These are phyloP conservation scores for Athalia rosae DNA, from an alignment of 2,888 invertebrate species.

Conservation along the genomic window DNA sequence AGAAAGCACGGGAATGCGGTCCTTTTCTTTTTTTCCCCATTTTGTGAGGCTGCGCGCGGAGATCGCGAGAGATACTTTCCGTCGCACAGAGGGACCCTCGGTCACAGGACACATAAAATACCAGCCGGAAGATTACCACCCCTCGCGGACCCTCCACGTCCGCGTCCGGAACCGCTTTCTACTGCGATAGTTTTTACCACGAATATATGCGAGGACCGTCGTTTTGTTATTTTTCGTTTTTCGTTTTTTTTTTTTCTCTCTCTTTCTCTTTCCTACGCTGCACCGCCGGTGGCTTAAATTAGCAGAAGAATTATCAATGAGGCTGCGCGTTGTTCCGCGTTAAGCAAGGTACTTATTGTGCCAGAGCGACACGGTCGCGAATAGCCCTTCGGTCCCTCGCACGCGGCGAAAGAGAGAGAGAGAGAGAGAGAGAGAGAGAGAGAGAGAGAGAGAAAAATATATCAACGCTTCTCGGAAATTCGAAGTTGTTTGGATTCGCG, in stretches of 20 bases:
- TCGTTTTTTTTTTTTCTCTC: constrained; percentile 49
- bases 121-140: constrained; percentile 70
- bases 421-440: too few relatives aligned
- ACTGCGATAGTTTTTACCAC: constrained; percentile 64
- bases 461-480: too few relatives aligned
- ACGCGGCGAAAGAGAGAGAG: too few relatives aligned
- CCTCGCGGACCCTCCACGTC: constrained; percentile 57
- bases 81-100: constrained; percentile 55
- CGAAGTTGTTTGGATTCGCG: too few relatives aligned
- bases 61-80: constrained; percentile 48
- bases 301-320: constrained; percentile 56
- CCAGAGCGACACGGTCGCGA: constrained; percentile 18
- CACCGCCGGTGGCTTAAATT: constrained; percentile 53
- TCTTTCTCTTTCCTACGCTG: constrained; percentile 51
- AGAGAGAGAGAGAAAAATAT: too few relatives aligned
- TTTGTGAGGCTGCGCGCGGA: constrained; percentile 29
- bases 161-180: constrained; percentile 62
- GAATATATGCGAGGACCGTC: constrained; percentile 66
- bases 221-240: constrained; percentile 62
- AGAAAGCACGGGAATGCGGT: constrained; percentile 14
- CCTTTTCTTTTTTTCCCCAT: constrained; percentile 29
- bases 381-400: too few relatives aligned
- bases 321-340: constrained; percentile 44
- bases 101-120: constrained; percentile 68
- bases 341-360: constrained; percentile 53